A percentile compares a stretch with the other conserved stretches of the same genome.
phyloP scores from a whole-genome alignment of 2,113 vertebrate species.

The Macrotis lagotis region DNA sequence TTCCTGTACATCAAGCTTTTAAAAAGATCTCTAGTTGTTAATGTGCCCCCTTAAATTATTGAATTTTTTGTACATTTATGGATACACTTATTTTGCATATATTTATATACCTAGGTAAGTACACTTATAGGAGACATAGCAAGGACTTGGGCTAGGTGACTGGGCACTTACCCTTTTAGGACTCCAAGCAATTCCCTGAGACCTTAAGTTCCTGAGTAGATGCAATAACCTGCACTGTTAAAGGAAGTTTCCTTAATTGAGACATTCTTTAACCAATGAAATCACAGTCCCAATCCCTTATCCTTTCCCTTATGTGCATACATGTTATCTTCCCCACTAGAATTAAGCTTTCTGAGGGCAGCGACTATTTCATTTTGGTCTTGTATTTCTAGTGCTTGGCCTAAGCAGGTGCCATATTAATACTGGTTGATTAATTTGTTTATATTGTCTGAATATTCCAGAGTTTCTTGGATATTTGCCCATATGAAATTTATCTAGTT shows the following conservation, averaged over 20 bases:
- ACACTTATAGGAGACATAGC: background rate
- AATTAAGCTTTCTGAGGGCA: background rate
- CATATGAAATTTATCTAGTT: background rate
- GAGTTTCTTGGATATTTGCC: background rate
- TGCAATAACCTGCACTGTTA: background rate
- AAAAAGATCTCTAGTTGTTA: background rate
- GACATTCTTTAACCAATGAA: background rate
- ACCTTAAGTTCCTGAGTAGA: background rate
- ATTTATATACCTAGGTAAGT: background rate
- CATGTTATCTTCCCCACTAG: background rate
- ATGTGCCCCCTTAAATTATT: background rate
- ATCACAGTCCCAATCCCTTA: background rate
- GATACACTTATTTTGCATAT: background rate
- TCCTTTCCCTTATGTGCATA: background rate
- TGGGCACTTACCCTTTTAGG: background rate
- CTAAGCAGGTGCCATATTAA: background rate
- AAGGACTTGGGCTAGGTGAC: background rate
- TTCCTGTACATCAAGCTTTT: background rate
- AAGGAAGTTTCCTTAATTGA: background rate
- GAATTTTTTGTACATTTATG: background rate
- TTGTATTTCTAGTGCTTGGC: background rate
- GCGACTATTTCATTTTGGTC: background rate
- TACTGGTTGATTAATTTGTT: background rate
- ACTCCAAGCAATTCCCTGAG: background rate
- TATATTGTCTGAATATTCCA: background rate